phyloP scores from a whole-genome alignment of 2,113 vertebrate genomes.

The Glaucomys volans region DNA sequence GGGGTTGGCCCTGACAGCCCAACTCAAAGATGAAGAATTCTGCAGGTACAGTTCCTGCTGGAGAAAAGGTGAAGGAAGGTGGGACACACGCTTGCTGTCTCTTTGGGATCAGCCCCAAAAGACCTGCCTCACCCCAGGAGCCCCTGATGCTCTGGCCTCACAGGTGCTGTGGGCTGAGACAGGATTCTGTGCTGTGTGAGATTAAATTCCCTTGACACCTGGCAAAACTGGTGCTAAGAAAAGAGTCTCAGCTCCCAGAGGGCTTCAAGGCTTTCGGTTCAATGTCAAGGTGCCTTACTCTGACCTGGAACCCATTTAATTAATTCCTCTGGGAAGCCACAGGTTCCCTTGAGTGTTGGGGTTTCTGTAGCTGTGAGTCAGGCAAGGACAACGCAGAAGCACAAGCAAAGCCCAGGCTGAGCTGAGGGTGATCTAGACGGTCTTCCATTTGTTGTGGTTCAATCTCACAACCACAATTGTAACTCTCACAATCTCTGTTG shows the following conservation, averaged over 20 bases:
- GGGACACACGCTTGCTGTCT: fast-evolving
- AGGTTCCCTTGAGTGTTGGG: background rate
- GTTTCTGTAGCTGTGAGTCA: background rate
- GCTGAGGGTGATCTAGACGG: too few relatives aligned
- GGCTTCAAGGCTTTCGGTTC: background rate
- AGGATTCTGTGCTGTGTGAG: background rate
- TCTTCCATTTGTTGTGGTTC: background rate
- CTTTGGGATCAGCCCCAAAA: background rate
- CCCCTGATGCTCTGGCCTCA: fast-evolving
- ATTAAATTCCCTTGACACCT: too few relatives aligned
- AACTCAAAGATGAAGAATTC: too few relatives aligned
- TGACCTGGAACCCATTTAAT: background rate
- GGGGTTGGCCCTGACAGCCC: background rate
- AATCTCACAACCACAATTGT: too few relatives aligned
- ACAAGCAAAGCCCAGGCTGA: background rate
- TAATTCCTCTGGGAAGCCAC: background rate
- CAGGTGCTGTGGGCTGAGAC: fast-evolving
- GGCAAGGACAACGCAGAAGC: background rate
- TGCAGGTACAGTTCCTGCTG: too few relatives aligned
- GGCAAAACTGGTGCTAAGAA: background rate
- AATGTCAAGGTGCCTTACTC: background rate
- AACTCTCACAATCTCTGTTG: too few relatives aligned
- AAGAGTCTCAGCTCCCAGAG: background rate
- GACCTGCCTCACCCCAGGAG: background rate
- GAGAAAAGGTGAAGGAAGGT: background rate